These are phyloP conservation scores for Manduca sexta DNA, from an alignment of 1,140 invertebrate species.

Conservation along the genomic window DNA sequence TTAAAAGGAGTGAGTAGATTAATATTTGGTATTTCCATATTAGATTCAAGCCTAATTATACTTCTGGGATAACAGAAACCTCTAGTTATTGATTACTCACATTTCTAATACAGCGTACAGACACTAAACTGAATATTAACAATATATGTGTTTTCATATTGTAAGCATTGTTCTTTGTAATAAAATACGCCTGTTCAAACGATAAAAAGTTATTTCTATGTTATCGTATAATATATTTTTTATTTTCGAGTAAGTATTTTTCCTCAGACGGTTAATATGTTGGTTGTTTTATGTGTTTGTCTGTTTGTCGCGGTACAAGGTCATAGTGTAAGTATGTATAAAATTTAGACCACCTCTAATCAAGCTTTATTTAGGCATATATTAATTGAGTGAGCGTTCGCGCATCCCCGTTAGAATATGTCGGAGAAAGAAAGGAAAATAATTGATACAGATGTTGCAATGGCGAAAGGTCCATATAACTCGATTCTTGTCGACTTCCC, in stretches of 20 bases:
- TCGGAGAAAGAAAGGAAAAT: too few species aligned
- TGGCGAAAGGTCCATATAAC: too few species aligned
- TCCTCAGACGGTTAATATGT: background rate
- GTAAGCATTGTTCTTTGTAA: background rate
- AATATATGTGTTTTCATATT: slow-evolving; percentile 1
- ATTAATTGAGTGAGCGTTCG: too few species aligned
- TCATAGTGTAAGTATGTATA: slow-evolving; percentile 2
- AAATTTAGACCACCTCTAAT: background rate
- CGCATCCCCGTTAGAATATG: too few species aligned
- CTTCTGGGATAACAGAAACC: too few species aligned
- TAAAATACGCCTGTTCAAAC: background rate
- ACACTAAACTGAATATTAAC: background rate
- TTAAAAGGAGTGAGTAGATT: too few species aligned
- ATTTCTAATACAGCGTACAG: background rate
- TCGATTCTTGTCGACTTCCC: too few species aligned
- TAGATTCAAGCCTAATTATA: too few species aligned
- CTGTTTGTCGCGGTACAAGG: background rate
- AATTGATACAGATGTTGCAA: too few species aligned
- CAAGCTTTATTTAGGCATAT: too few species aligned
- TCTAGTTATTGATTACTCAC: too few species aligned
- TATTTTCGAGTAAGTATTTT: background rate
- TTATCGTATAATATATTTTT: slow-evolving; percentile 1
- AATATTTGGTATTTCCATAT: too few species aligned
- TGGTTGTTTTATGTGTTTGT: background rate
- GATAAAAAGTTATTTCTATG: slow-evolving; percentile 1